Conservation (phyloP, 2,797 vertebrate genomes). For the Syngnathus acus region DNA sequence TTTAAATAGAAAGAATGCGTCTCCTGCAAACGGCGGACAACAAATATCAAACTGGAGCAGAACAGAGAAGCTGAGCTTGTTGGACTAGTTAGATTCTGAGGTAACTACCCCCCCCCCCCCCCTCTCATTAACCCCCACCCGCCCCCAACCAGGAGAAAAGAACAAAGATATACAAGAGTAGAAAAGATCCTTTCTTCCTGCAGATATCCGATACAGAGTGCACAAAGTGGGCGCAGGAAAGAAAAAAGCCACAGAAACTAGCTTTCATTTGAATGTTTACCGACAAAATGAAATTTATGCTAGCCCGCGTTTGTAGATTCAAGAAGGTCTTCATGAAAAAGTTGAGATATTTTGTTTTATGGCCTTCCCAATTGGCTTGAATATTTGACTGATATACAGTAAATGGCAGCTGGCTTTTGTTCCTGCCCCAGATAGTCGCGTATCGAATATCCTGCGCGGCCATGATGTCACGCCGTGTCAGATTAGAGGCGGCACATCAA, state of each 20-base stretch:
- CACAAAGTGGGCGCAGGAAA: constrained; percentile 32
- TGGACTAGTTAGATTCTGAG: constrained; percentile 60
- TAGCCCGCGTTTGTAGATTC: not conserved
- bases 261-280: constrained; percentile 12
- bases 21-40: constrained; percentile 34
- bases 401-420: constrained; percentile 36
- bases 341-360: constrained; percentile 15
- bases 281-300: not conserved
- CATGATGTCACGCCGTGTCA: not conserved
- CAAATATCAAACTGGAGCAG: constrained; percentile 44
- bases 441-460: constrained; percentile 28
- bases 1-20: constrained; percentile 22
- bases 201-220: constrained; percentile 70
- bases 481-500: not conserved
- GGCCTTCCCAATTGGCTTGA: constrained; percentile 37
- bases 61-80: constrained; percentile 47
- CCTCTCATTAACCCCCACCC: constrained; percentile 15
- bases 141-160: constrained; percentile 58
- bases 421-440: constrained; percentile 46
- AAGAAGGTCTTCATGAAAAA: not conserved
- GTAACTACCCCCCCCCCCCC: constrained; percentile 48
- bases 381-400: constrained; percentile 11
- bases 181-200: constrained; percentile 74
- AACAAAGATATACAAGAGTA: constrained; percentile 72
- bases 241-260: constrained; percentile 16